phyloP scores from a whole-genome alignment of 2,797 vertebrate genomes.

The Enteromius radiatus region DNA sequence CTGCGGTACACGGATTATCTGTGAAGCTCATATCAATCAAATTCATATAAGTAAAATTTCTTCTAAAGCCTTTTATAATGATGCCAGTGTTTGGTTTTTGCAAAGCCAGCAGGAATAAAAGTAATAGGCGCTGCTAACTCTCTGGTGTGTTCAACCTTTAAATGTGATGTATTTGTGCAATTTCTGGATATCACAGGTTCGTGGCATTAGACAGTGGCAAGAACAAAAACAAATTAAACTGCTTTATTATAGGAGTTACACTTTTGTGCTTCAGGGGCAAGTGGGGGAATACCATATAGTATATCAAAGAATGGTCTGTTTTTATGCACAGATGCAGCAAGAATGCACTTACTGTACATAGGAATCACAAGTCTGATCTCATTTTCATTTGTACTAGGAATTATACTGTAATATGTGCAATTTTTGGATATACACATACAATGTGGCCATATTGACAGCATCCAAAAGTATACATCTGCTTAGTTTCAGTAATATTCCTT shows the following conservation, averaged over 20 bases:
- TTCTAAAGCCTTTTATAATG: constrained; percentile 31
- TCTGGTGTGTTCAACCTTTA: constrained; percentile 9
- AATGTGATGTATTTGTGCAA: constrained; percentile 30
- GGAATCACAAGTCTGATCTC: background rate
- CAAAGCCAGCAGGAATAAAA: constrained; percentile 33
- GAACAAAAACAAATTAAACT: background rate
- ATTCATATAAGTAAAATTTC: constrained; percentile 40
- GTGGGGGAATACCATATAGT: background rate
- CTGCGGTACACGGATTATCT: constrained; percentile 39
- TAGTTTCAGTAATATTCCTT: background rate
- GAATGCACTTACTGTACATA: background rate
- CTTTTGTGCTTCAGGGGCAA: background rate
- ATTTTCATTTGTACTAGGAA: background rate
- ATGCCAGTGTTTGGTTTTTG: constrained; percentile 26
- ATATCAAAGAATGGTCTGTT: background rate
- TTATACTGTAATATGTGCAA: too few species aligned
- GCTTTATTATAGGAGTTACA: background rate
- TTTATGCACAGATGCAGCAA: background rate
- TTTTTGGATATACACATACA: background rate
- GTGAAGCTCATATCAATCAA: constrained; percentile 49
- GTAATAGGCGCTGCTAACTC: background rate
- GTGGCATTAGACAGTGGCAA: background rate
- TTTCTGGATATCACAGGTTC: constrained; percentile 14
- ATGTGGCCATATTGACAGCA: background rate
- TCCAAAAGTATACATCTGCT: background rate